A percentile compares a stretch with the other conserved stretches of the same genome.
These are phyloP conservation scores for Leptarthrus brevirostris DNA, from an alignment of 2,888 invertebrate genomes.

Conservation along the genomic window DNA sequence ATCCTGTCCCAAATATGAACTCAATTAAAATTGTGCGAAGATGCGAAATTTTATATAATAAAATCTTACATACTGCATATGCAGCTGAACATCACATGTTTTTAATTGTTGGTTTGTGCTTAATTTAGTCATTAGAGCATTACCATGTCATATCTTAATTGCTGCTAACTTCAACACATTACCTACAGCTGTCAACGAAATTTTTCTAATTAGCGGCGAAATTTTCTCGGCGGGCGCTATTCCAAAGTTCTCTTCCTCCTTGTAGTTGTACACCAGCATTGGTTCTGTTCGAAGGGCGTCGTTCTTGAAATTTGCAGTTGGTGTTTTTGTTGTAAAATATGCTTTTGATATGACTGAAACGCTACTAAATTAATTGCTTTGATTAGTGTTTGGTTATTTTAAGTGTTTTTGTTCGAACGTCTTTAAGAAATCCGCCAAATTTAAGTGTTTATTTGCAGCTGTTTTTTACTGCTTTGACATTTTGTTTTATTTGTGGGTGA, in stretches of 20 bases:
- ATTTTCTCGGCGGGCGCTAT: slow-evolving; percentile 8
- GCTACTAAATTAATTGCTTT: slow-evolving; percentile 16
- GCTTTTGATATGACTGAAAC: slow-evolving; percentile 32
- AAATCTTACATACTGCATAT: too few species aligned
- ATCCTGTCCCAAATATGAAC: background rate
- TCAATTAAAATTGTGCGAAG: background rate
- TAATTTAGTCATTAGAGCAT: background rate
- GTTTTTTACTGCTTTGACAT: slow-evolving; percentile 35
- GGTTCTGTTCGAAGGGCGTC: slow-evolving; percentile 39
- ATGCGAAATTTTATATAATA: background rate
- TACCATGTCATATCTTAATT: background rate
- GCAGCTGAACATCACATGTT: too few species aligned
- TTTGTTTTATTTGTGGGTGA: slow-evolving; percentile 39
- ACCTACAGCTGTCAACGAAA: slow-evolving; percentile 7
- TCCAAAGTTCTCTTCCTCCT: slow-evolving; percentile 17
- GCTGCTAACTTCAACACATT: background rate
- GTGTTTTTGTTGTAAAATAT: slow-evolving; percentile 43
- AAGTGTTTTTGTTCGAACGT: slow-evolving; percentile 28
- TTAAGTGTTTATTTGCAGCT: slow-evolving; percentile 41
- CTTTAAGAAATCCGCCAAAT: background rate
- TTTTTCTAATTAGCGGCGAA: background rate
- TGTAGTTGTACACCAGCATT: slow-evolving; percentile 27
- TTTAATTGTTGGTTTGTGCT: too few species aligned
- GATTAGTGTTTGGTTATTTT: slow-evolving; percentile 38
- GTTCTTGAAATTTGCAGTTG: slow-evolving; percentile 25